Base-by-base conservation (phyloP, 2,113 vertebrate species). In the Motacilla alba region DNA sequence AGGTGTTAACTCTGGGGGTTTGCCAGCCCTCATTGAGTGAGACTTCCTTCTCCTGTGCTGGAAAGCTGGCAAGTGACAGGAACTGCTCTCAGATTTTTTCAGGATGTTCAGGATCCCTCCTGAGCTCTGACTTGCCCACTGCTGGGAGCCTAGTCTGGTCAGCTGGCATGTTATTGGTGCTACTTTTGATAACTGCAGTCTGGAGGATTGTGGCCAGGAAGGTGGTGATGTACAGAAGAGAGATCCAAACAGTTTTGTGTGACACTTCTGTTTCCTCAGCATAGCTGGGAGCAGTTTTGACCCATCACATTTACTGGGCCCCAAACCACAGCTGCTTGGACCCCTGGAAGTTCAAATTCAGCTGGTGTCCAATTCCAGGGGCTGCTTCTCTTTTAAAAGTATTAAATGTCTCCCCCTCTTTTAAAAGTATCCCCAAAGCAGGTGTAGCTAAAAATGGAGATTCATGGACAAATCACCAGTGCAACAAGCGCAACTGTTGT, bases 151-250 rank as follows among this genome's bases (percentile, higher is more conserved):
- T 44, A 0, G 1, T 59, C 55, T 43, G 75, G 31, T n/a, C 16
- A 50, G 41, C 66, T 62, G 66, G 21, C 28, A 10, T 1, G 0
- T 58, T 18, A 0, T 2, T 69, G 49, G 41, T 28, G 3, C 46
- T 81, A 4, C 26, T 37, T 27, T 31, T 43, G 23, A 6, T 31
- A 20, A n/a, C 9, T 69, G 16, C 39, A 46, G 59, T 15, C 64
- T 44, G 39, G 67, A 58, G 79, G 28, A 7, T n/a, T 55, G 50
- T 66, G 83, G 23, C 69, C 20, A 20, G 66, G 19, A 8, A 26
- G 60, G 60, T 21, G 9, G 4, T 2, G n/a, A 5, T 39, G 44
- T 9, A 4, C 47, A 2, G 27, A 1, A 37, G 69, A 49, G 62
- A 33, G 24, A 7, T 1, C 59, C 53, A 19, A 3, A 15, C 1